Conservation (phyloP, 2,113 vertebrate genomes). For the Neopipo cinnamomea region DNA sequence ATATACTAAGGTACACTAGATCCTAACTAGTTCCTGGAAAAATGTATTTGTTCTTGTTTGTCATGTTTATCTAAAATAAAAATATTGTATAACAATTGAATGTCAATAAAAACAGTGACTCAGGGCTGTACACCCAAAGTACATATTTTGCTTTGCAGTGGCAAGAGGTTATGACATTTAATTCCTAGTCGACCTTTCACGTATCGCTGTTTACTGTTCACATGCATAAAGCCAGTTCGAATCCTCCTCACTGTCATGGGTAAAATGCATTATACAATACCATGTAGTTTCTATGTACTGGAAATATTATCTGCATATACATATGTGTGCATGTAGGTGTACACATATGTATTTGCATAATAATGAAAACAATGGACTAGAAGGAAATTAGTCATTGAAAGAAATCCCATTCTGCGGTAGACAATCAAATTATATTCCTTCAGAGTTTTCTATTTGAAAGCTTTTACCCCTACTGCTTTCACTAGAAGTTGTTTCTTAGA, state of each 20-base stretch:
- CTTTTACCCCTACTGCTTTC: neutral
- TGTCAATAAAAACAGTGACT: slow-evolving; percentile 44
- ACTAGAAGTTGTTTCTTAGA: neutral
- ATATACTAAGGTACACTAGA: neutral
- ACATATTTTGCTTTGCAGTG: neutral
- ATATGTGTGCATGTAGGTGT: neutral
- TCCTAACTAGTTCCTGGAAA: slow-evolving; percentile 31
- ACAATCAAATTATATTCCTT: neutral
- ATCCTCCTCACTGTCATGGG: neutral
- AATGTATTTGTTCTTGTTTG: slow-evolving; percentile 6
- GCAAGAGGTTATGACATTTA: neutral
- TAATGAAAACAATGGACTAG: neutral
- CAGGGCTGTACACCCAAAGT: slow-evolving; percentile 13
- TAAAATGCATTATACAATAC: neutral
- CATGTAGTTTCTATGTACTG: neutral
- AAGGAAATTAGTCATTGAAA: neutral
- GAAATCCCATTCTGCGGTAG: neutral
- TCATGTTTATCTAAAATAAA: neutral
- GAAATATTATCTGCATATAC: neutral
- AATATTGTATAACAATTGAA: neutral
- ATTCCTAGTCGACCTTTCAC: neutral
- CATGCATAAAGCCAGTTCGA: neutral
- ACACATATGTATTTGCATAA: neutral
- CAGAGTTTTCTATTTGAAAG: neutral
- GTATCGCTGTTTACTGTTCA: neutral